Conservation (phyloP, 1,140 invertebrate species). For the Drosophila teissieri region DNA sequence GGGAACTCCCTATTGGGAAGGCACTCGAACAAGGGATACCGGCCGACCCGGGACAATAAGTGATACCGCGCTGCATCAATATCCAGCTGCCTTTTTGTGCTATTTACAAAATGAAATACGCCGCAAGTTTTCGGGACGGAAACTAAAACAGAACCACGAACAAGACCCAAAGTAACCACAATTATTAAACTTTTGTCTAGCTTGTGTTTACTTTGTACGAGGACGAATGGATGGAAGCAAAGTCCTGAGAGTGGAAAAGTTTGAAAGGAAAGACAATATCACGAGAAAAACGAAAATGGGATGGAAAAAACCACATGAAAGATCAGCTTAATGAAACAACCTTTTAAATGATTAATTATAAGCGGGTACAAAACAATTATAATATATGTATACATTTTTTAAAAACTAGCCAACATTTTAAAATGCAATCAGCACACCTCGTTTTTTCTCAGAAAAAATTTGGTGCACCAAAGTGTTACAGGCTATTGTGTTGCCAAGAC, state of each 20-base stretch:
- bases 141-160: conserved; percentile 12
- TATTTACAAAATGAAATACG: conserved; percentile 74
- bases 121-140: conserved; percentile 58
- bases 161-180: conserved; percentile 63
- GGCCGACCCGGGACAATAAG: conserved; percentile 18
- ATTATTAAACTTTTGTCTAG: conserved; percentile 72
- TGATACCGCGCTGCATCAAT: conserved; percentile 60
- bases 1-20: no score
- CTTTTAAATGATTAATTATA: no score
- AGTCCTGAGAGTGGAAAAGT: conserved; percentile 2
- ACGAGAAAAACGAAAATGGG: neutral
- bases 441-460: no score
- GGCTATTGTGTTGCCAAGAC: no score
- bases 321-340: neutral
- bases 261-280: neutral
- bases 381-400: no score
- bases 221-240: neutral
- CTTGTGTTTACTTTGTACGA: conserved; percentile 43
- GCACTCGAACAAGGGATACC: neutral
- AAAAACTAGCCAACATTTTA: no score
- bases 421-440: no score
- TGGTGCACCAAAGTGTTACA: no score
- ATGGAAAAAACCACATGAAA: neutral
- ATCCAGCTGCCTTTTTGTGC: conserved; percentile 71
- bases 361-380: no score